These are phyloP conservation scores for Synergus japonicus DNA, from an alignment of 2,888 invertebrate species.

Conservation along the genomic window DNA sequence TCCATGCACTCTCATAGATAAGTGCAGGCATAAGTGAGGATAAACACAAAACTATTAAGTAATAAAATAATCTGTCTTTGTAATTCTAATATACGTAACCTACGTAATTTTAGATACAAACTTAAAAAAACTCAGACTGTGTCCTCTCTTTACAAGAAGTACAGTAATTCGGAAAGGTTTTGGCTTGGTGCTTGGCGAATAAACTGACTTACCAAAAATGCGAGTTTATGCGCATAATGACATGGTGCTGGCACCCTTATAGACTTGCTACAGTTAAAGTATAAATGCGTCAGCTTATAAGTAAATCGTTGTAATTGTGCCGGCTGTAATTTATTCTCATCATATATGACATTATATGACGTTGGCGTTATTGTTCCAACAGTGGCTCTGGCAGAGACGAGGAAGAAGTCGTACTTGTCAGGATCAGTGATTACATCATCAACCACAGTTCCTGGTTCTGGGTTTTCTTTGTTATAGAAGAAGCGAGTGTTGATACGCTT, in stretches of 20 bases:
- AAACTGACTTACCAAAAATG: constrained; percentile 89
- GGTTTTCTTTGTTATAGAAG: constrained; percentile 82
- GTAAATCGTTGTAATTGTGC: constrained; percentile 88
- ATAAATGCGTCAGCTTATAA: constrained; percentile 91
- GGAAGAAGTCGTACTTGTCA: constrained; percentile 89
- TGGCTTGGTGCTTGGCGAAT: constrained; percentile 83
- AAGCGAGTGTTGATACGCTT: constrained; percentile 90
- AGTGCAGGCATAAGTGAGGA: too few relatives aligned
- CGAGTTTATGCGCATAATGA: constrained; percentile 95
- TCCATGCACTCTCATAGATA: too few relatives aligned
- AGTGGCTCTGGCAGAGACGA: constrained; percentile 90
- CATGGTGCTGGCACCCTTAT: constrained; percentile 89
- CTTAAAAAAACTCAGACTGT: background rate
- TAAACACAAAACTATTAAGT: background rate
- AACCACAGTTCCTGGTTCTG: constrained; percentile 90
- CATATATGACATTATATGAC: constrained; percentile 91
- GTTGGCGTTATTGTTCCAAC: constrained; percentile 95
- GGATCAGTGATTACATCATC: constrained; percentile 91
- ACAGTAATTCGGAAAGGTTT: constrained; percentile 82
- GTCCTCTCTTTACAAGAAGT: constrained; percentile 81
- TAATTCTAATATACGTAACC: background rate
- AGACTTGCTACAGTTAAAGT: constrained; percentile 92
- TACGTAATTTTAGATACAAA: background rate
- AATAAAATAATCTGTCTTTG: background rate
- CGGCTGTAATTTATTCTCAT: constrained; percentile 83